Conservation (phyloP, 2,888 invertebrate genomes). For the Heteropelma amictum region DNA sequence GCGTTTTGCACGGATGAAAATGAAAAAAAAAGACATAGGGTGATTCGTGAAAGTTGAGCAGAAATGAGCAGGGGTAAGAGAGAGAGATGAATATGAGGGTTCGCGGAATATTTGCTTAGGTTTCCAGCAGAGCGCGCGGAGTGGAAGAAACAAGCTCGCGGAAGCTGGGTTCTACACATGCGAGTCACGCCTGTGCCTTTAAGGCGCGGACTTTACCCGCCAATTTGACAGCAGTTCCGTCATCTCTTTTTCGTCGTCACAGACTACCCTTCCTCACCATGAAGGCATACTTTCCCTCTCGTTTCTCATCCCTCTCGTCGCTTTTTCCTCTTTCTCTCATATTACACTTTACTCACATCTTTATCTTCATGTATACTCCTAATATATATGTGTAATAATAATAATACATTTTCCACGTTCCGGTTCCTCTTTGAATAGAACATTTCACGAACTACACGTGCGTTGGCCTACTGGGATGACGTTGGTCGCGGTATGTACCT, state of each 20-base stretch:
- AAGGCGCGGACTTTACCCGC: conserved; percentile 65
- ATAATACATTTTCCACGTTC: conserved; percentile 32
- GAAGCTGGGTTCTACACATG: conserved; percentile 58
- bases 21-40: conserved; percentile 17
- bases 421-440: conserved; percentile 66
- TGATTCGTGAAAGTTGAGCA: no score
- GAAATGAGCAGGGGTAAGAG: not conserved
- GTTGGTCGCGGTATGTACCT: conserved; percentile 1
- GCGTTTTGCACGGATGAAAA: conserved; percentile 3
- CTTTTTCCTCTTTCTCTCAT: conserved; percentile 5
- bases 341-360: not conserved
- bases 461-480: conserved; percentile 33
- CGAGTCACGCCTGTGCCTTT: conserved; percentile 70
- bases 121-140: conserved; percentile 31
- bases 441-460: conserved; percentile 67
- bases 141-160: conserved; percentile 9
- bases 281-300: no score
- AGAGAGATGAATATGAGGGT: conserved; percentile 10
- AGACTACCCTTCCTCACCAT: conserved; percentile 23
- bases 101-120: conserved; percentile 51
- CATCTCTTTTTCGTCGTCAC: conserved; percentile 30
- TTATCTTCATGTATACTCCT: not conserved
- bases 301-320: conserved; percentile 35
- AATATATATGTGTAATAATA: not conserved
- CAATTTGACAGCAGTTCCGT: conserved; percentile 69